Conservation (phyloP, 1,140 invertebrate genomes). For the Copidosoma floridanum region DNA sequence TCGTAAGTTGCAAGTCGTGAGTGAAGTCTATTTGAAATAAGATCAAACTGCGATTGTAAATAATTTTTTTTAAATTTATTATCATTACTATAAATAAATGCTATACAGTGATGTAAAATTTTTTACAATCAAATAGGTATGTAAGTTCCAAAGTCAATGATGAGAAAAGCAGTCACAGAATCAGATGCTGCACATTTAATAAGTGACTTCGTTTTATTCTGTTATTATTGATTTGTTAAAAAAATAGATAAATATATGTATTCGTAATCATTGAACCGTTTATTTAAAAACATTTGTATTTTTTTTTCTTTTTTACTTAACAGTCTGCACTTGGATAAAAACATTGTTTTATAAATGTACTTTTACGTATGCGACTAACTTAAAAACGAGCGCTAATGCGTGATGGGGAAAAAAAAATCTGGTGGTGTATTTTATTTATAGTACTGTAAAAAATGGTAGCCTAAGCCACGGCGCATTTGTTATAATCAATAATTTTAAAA, state of each 20-base stretch:
- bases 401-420: too few species aligned
- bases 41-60: too few species aligned
- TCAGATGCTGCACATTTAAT: neutral
- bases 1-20: slow-evolving; percentile 31
- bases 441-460: too few species aligned
- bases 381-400: too few species aligned
- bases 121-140: slow-evolving; percentile 13
- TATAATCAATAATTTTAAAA: too few species aligned
- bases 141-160: slow-evolving; percentile 7
- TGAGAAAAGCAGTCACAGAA: neutral
- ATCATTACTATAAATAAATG: slow-evolving; percentile 14
- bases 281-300: slow-evolving; percentile 2
- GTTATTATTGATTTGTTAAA: slow-evolving; percentile 13
- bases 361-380: too few species aligned
- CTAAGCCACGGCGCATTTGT: too few species aligned
- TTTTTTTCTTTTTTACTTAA: slow-evolving; percentile 11
- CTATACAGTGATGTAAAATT: slow-evolving; percentile 14
- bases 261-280: neutral
- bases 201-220: neutral
- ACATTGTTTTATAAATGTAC: neutral
- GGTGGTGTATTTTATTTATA: too few species aligned
- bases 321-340: neutral
- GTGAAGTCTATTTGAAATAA: slow-evolving; percentile 11
- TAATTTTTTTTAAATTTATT: slow-evolving; percentile 9
- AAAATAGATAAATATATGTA: slow-evolving; percentile 18